These are phyloP conservation scores for Brachyhypopomus occidentalis DNA, from an alignment of 2,113 vertebrate species.

Conservation along the genomic window DNA sequence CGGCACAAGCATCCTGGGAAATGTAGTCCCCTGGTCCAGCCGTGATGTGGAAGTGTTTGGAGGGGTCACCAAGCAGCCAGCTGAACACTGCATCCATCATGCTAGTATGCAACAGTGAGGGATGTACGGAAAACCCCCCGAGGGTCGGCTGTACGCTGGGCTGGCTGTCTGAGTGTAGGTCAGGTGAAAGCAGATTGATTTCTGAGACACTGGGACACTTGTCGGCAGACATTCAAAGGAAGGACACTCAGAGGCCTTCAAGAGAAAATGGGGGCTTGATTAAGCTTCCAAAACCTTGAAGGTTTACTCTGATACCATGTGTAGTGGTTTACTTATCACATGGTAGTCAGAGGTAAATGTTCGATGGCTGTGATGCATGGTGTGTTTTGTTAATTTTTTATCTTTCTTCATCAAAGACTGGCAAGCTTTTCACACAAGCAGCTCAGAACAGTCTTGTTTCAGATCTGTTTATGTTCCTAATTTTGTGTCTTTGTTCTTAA, in stretches of 20 bases:
- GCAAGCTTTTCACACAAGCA: neutral
- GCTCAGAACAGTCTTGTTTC: neutral
- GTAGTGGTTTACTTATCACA: neutral
- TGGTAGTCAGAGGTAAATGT: neutral
- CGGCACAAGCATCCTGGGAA: slow-evolving; percentile 79
- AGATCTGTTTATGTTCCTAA: neutral
- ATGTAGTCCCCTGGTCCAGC: slow-evolving; percentile 87
- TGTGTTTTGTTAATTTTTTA: neutral
- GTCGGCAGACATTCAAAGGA: neutral
- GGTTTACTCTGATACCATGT: slow-evolving; percentile 15
- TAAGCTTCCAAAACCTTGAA: neutral
- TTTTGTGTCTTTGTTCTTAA: slow-evolving; percentile 23
- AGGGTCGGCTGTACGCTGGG: neutral
- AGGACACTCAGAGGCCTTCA: neutral
- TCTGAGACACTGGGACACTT: neutral
- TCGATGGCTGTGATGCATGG: neutral
- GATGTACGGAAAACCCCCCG: neutral
- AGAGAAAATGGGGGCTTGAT: neutral
- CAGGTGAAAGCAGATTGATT: slow-evolving; percentile 1
- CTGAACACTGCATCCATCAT: slow-evolving; percentile 83
- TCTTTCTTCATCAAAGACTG: neutral
- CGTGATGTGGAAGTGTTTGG: slow-evolving; percentile 83
- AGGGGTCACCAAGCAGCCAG: slow-evolving; percentile 82
- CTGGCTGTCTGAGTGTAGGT: neutral
- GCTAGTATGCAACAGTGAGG: slow-evolving; percentile 72